Evolutionary conservation across 2,113 vertebrate genomes (phyloP).

Genomic region (Epinephelus cyanopodus): DNA sequence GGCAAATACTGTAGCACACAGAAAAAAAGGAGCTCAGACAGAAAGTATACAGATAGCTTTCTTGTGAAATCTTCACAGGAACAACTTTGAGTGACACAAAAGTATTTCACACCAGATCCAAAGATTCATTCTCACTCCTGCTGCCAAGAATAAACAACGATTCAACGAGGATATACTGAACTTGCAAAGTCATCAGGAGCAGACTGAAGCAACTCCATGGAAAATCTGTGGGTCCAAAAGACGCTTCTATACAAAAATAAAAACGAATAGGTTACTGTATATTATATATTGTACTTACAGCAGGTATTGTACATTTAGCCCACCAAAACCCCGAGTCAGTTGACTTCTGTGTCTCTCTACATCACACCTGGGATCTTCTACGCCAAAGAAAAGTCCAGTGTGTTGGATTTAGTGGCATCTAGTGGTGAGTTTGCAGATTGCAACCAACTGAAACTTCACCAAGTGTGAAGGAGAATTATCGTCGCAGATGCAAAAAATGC

Average conservation of each 20-base stretch:
- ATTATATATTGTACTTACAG: background rate
- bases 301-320: background rate
- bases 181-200: background rate
- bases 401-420: no score
- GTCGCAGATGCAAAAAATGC: no score
- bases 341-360: background rate
- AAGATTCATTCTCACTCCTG: background rate
- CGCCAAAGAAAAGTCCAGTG: background rate
- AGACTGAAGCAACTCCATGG: background rate
- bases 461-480: no score
- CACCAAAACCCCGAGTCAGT: background rate
- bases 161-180: background rate
- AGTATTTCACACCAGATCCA: slow-evolving; percentile 17
- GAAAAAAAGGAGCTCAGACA: background rate
- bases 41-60: background rate
- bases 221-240: background rate
- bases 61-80: slow-evolving; percentile 1
- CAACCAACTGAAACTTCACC: no score
- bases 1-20: background rate
- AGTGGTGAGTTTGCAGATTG: no score
- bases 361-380: background rate
- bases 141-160: background rate
- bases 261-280: background rate
- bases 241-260: background rate
- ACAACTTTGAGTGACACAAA: background rate